A percentile compares a stretch with the other conserved stretches of the same genome.
These are phyloP conservation scores for Apodemus agrarius DNA, from an alignment of 2,797 vertebrate species.

Conservation along the genomic window DNA sequence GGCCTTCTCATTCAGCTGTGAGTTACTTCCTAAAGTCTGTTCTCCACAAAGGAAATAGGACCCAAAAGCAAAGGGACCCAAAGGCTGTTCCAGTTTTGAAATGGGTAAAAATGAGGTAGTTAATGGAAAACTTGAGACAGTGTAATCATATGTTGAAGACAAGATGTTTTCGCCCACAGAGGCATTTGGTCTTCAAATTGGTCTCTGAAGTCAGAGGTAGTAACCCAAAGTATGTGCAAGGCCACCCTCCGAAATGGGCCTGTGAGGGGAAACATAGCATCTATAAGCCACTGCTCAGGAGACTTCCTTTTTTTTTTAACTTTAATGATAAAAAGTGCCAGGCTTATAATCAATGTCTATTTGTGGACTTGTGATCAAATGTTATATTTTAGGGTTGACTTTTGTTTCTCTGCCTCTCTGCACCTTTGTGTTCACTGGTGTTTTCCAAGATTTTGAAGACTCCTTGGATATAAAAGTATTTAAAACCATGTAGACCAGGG, in stretches of 20 bases:
- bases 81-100: slow-evolving; percentile 10
- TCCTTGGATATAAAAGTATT: background rate
- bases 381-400: background rate
- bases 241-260: background rate
- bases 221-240: background rate
- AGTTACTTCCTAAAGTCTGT: background rate
- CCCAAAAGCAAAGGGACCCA: background rate
- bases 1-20: background rate
- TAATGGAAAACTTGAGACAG: background rate
- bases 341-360: background rate
- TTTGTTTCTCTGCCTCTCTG: background rate
- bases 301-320: background rate
- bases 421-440: background rate
- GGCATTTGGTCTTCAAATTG: background rate
- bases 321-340: background rate
- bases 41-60: background rate
- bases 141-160: background rate
- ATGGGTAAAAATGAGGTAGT: background rate
- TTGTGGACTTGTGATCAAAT: background rate
- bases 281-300: background rate
- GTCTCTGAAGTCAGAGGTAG: background rate
- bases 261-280: background rate
- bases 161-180: background rate
- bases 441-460: slow-evolving; percentile 25
- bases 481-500: background rate